phyloP scores from a whole-genome alignment of 2,113 vertebrate species.

The Leucopsar rothschildi region DNA sequence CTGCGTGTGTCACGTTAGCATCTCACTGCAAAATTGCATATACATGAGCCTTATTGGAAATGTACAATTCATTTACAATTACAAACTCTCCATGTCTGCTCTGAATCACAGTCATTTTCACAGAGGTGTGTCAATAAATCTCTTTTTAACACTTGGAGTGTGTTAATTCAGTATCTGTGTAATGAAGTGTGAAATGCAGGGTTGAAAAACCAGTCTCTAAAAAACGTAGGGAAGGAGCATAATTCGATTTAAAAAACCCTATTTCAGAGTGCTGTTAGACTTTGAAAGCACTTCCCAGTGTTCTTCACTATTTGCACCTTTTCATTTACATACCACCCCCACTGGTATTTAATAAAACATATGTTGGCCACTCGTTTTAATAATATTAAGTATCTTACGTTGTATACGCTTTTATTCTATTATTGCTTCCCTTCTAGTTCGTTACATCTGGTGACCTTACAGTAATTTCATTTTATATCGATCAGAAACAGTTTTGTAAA shows the following conservation, averaged over 20 bases:
- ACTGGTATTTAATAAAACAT: rapidly evolving
- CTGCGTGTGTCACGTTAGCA: rapidly evolving
- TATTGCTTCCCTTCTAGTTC: background rate
- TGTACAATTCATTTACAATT: rapidly evolving
- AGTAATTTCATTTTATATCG: background rate
- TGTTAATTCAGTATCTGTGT: rapidly evolving
- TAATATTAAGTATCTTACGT: rapidly evolving
- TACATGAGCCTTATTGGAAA: rapidly evolving
- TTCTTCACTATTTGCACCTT: background rate
- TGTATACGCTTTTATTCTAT: background rate
- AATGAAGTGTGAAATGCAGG: rapidly evolving
- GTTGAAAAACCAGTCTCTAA: background rate
- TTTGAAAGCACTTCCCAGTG: rapidly evolving
- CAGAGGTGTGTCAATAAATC: background rate
- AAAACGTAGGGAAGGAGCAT: background rate
- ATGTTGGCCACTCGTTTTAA: background rate
- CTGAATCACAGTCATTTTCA: rapidly evolving
- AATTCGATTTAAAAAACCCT: rapidly evolving
- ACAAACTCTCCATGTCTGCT: background rate
- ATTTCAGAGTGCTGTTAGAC: background rate
- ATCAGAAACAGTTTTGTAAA: background rate
- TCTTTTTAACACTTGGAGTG: rapidly evolving
- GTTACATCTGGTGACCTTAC: background rate
- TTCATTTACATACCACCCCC: rapidly evolving
- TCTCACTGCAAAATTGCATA: rapidly evolving